A percentile compares a stretch with the other conserved stretches of the same genome.
Evolutionary conservation across 2,113 vertebrate species (phyloP).

Genomic region (Nasalis larvatus): DNA sequence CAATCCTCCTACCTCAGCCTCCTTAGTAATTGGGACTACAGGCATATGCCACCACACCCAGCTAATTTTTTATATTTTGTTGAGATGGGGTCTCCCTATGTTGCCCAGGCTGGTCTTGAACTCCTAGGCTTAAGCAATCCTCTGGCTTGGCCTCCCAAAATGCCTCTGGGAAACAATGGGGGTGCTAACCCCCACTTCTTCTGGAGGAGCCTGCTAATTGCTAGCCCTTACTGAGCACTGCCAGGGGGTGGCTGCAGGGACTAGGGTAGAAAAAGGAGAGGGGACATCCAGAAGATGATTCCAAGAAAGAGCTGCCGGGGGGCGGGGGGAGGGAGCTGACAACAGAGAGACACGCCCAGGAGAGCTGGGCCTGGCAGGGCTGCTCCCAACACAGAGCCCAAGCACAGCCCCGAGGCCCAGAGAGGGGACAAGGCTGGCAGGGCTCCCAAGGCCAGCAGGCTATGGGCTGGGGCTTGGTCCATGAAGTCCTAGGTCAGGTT

Average conservation of each 20-base stretch:
- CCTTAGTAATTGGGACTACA: too few species aligned
- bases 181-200: neutral
- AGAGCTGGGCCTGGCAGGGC: neutral
- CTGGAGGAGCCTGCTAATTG: neutral
- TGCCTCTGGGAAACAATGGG: neutral
- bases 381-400: neutral
- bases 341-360: neutral
- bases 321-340: neutral
- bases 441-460: neutral
- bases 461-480: neutral
- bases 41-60: too few species aligned
- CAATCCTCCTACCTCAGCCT: too few species aligned
- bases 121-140: too few species aligned
- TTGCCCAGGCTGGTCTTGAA: too few species aligned
- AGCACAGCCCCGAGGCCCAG: neutral
- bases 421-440: neutral
- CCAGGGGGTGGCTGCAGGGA: neutral
- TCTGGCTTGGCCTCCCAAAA: too few species aligned
- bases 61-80: too few species aligned
- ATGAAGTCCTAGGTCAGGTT: neutral
- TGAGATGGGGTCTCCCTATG: too few species aligned
- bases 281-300: neutral
- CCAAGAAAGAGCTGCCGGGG: neutral
- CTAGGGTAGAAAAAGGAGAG: neutral
- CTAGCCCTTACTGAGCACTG: neutral